Base-by-base conservation (phyloP, 2,113 vertebrate species). In the Carassius carassius region DNA sequence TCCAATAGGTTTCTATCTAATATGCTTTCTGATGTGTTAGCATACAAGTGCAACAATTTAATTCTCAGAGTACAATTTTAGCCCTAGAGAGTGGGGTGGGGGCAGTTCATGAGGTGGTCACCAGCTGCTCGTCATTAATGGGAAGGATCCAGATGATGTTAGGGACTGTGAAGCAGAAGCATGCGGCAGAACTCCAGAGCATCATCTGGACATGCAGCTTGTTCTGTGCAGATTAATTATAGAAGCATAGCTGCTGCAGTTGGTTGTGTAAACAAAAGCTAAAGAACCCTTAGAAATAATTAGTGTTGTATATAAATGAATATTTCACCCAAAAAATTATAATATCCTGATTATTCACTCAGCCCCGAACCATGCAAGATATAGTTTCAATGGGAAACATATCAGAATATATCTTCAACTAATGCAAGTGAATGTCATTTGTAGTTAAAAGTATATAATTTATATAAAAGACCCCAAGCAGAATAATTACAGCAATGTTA, bases 81-180 rank as follows among this genome's bases (percentile, higher is more conserved):
- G 56, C 8, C 2, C 9, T 13, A 74, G 19, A 44, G 12, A 10
- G 32, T n/a, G 72, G 29, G 49, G 32, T 41, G 70, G 29, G 51
- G 19, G 19, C 56, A 80, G 58, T 44, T 80, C 47, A 80, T 65
- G 78, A 65, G 60, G 37, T 25, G 56, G 5, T 41, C 78, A 49
- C 37, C 72, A 80, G 35, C 78, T 65, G 60, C 29, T 29, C 29
- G 32, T 80, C 7, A 21, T 80, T 63, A 47, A 65, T 65, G 58
- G 35, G n/a, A 23, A 80, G 35, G 37, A 80, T 80, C 21, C 78
- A 67, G 78, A 65, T 67, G 60, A 65, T 65, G 78, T 21, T 65
- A 6, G 37, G 14, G 37, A n/a, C 35, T 65, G 8, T 25, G 7
- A 23, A n/a, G 60, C 25, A 5, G n/a, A 80, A 65, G 25, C 37